A percentile compares a stretch with the other conserved stretches of the same genome.
These are phyloP conservation scores for Rhinogobius similis DNA, from an alignment of 2,113 vertebrate genomes.

Conservation along the genomic window DNA sequence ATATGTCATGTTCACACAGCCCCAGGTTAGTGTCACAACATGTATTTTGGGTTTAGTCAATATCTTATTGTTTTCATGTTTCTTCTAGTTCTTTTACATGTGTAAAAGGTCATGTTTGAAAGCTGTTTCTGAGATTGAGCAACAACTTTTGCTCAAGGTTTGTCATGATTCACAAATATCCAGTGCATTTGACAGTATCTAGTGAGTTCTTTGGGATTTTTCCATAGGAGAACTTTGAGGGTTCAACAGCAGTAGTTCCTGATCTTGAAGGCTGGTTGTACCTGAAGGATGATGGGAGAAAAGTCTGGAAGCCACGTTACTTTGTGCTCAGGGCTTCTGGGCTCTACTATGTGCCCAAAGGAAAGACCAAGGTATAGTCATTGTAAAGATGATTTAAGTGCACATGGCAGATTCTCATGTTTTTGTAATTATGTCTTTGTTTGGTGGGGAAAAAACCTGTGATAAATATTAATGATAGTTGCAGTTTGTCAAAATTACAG, in stretches of 20 bases:
- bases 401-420: too few relatives aligned
- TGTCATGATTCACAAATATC: constrained; percentile 30
- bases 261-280: constrained; percentile 85
- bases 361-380: constrained; percentile 87
- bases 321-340: constrained; percentile 90
- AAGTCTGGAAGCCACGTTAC: constrained; percentile 88
- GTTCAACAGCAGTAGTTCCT: constrained; percentile 84
- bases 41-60: neutral
- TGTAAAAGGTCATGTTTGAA: constrained; percentile 78
- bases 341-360: constrained; percentile 91
- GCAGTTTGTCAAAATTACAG: too few relatives aligned
- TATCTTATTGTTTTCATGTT: neutral
- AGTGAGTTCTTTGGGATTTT: neutral
- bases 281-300: constrained; percentile 91
- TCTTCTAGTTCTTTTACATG: constrained; percentile 84
- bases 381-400: neutral
- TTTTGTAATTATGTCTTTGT: too few relatives aligned
- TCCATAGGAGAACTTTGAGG: constrained; percentile 89
- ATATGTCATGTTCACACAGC: constrained; percentile 91
- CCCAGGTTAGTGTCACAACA: constrained; percentile 77
- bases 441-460: too few relatives aligned
- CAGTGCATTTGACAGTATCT: too few relatives aligned
- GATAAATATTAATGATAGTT: too few relatives aligned
- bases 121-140: constrained; percentile 78
- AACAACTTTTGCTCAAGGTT: constrained; percentile 85